These are phyloP conservation scores for Epizoanthus illoricatus DNA, from an alignment of 92 coral and sea anemone species.

Conservation along the genomic window DNA sequence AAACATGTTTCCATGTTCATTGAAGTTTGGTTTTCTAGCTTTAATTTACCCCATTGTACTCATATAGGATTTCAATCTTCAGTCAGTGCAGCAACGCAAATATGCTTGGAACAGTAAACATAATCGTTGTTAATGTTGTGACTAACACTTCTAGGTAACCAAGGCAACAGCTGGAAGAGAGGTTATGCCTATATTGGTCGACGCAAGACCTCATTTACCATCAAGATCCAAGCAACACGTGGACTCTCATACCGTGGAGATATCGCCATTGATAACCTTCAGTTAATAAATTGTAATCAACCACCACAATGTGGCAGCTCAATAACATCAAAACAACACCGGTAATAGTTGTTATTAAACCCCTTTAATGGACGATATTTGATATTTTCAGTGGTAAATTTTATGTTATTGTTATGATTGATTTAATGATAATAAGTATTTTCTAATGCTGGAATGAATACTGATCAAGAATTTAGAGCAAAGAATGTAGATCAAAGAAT, in stretches of 20 bases:
- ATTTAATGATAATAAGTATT: no score
- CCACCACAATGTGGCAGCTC: conserved; percentile 53
- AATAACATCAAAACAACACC: neutral
- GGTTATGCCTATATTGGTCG: conserved; percentile 78
- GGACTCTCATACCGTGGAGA: conserved; percentile 81
- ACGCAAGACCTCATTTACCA: conserved; percentile 64
- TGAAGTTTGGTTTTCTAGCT: no score
- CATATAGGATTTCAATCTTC: no score
- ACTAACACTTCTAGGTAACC: conserved; percentile 59
- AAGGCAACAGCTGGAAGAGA: conserved; percentile 82
- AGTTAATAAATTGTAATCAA: conserved; percentile 55
- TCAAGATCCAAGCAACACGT: conserved; percentile 85
- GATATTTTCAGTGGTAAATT: no score
- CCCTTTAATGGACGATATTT: no score
- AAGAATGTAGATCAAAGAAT: no score
- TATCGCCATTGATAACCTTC: conserved; percentile 83
- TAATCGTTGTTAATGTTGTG: neutral
- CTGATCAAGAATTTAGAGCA: no score
- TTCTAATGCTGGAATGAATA: no score
- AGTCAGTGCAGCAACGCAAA: no score
- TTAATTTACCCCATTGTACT: no score
- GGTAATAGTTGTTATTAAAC: neutral
- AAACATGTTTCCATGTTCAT: no score
- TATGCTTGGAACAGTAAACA: no score
- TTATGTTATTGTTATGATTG: neutral